A percentile compares a stretch with the other conserved stretches of the same genome.
These are phyloP conservation scores for Pteropus alecto DNA, from an alignment of 2,113 vertebrate genomes.

Conservation along the genomic window DNA sequence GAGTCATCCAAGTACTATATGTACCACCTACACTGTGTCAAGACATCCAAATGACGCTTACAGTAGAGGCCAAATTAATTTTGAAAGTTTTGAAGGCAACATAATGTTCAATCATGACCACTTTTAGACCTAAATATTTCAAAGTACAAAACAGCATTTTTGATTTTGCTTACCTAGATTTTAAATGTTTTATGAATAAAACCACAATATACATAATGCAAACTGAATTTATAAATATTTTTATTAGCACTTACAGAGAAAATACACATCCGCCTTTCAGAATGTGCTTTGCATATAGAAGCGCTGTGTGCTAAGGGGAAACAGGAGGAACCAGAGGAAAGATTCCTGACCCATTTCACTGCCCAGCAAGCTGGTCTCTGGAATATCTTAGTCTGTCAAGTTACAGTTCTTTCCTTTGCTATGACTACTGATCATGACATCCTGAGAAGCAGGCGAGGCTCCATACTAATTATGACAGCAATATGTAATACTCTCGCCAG, in stretches of 20 bases:
- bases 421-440: neutral
- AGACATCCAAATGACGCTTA: neutral
- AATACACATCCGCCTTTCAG: neutral
- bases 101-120: neutral
- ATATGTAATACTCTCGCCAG: no score
- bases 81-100: neutral
- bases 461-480: neutral
- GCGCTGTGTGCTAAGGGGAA: neutral
- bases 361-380: neutral
- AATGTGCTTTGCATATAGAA: neutral
- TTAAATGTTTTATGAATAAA: constrained; percentile 55
- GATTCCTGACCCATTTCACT: neutral
- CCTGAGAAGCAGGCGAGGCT: neutral
- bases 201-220: neutral
- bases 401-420: constrained; percentile 11
- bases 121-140: neutral
- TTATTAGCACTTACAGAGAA: neutral
- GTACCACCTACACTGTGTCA: neutral
- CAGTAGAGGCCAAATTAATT: neutral
- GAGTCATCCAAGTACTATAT: neutral
- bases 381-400: neutral
- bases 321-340: neutral
- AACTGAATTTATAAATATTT: neutral
- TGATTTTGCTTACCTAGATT: neutral
- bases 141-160: neutral